Conservation (phyloP, 2,888 invertebrate species). For the Drosophila mimetica region DNA sequence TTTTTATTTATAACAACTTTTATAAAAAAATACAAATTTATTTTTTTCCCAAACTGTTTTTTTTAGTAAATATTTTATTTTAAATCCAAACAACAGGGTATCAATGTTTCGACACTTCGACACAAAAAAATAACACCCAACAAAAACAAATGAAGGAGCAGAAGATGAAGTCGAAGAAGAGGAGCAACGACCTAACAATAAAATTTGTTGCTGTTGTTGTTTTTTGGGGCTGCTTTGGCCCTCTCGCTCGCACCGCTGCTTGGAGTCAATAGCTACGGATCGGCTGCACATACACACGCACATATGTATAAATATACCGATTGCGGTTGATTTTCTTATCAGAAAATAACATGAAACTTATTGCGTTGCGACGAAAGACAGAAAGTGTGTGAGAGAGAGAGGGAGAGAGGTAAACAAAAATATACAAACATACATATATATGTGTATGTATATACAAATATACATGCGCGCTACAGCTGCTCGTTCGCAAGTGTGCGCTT, state of each 20-base stretch:
- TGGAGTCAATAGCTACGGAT: constrained; percentile 52
- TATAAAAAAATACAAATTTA: too few species aligned
- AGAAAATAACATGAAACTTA: constrained; percentile 67
- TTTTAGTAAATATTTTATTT: neutral
- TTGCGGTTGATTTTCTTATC: constrained; percentile 59
- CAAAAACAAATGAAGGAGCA: constrained; percentile 9
- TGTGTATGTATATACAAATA: too few species aligned
- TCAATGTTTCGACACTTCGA: neutral
- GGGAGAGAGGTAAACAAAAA: constrained; percentile 45
- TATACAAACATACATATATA: constrained; percentile 45
- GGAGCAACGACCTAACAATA: constrained; percentile 34
- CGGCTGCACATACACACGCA: neutral
- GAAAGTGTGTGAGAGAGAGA: constrained; percentile 10
- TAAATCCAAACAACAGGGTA: constrained; percentile 4
- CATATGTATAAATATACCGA: constrained; percentile 4
- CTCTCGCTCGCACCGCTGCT: constrained; percentile 3
- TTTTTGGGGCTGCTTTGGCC: constrained; percentile 6
- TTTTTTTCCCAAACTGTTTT: too few species aligned
- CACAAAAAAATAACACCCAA: neutral
- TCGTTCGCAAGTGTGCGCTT: constrained; percentile 18
- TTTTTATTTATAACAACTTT: neutral
- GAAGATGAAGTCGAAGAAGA: constrained; percentile 15
- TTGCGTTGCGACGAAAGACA: constrained; percentile 57
- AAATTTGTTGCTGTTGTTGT: constrained; percentile 24
- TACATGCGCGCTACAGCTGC: constrained; percentile 64